Evolutionary conservation across 1,140 invertebrate species (phyloP), one percentile per base, ranked within the genome.

Genomic region (Papilio glaucus): DNA sequence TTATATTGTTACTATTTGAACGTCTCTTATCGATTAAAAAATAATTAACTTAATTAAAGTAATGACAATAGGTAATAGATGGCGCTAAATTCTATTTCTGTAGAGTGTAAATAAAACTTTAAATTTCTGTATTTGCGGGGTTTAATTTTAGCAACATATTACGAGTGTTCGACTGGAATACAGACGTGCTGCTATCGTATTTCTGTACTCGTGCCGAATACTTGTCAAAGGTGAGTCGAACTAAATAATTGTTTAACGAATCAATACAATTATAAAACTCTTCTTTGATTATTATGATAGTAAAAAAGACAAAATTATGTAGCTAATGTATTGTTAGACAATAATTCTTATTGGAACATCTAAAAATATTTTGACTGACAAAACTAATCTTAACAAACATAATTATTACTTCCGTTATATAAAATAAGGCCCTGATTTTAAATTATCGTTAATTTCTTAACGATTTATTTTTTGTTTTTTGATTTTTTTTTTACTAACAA

Each of bases 141-240:
- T 18, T 65, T 65, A 65, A 65, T 65, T 65, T 65, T 65, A 65
- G 62, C 37, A 65, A 65, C 62, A 65, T 39, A 38, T 65, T 65
- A 63, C 61, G 61, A 6, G 37, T 41, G 37, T 24, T 38, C 38
- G 4, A 10, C 37, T 38, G n/a, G 15, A 21, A 1, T 10, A 24
- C 62, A 39, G 29, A 65, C 62, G 62, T 41, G 38, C 37, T 13
- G n/a, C 15, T 65, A n/a, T 12, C 38, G 15, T 65, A 6, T 15
- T n/a, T 65, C 38, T 39, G 2, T 8, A 21, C 15, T 65, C 18
- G 62, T 65, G 49, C 49, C 1, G 38, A 65, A 41, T 41, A 65
- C 21, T 65, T 41, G 38, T 65, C 10, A 41, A 41, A 41, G 62
- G 62, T 65, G 38, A 38, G 62, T 65, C 37, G 38, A 41, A 24